phyloP scores from a whole-genome alignment of 2,113 vertebrate genomes.

The Rhinoptilus africanus region DNA sequence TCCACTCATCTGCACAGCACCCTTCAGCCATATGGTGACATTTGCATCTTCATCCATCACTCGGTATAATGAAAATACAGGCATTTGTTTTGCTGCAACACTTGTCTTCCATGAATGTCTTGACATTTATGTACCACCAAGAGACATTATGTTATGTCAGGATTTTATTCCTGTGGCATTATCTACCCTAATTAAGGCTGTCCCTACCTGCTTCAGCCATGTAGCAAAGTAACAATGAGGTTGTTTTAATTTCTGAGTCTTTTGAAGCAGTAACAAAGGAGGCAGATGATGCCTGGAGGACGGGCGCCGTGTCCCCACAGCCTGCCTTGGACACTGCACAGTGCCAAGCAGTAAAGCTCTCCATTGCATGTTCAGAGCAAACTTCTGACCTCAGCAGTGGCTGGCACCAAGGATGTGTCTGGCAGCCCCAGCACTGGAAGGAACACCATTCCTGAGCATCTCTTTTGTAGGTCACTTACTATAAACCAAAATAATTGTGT shows the following conservation, averaged over 20 bases:
- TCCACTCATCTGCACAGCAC: not conserved
- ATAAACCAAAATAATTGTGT: not conserved
- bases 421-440: not conserved
- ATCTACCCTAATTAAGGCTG: conserved; percentile 41
- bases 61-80: not conserved
- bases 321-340: rapidly evolving
- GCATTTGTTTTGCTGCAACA: conserved; percentile 9
- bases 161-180: conserved; percentile 47
- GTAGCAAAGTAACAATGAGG: not conserved
- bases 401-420: not conserved
- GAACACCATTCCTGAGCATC: not conserved
- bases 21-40: conserved; percentile 34
- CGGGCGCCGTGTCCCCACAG: rapidly evolving
- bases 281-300: not conserved
- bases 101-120: conserved; percentile 20
- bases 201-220: not conserved
- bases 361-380: rapidly evolving
- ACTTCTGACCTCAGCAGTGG: not conserved
- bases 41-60: conserved; percentile 20
- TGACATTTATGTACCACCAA: conserved; percentile 49
- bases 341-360: not conserved
- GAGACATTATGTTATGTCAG: not conserved
- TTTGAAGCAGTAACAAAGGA: not conserved
- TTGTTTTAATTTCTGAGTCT: not conserved
- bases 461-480: not conserved